phyloP scores from a whole-genome alignment of 1,140 invertebrate genomes.

The Drosophila rufa region DNA sequence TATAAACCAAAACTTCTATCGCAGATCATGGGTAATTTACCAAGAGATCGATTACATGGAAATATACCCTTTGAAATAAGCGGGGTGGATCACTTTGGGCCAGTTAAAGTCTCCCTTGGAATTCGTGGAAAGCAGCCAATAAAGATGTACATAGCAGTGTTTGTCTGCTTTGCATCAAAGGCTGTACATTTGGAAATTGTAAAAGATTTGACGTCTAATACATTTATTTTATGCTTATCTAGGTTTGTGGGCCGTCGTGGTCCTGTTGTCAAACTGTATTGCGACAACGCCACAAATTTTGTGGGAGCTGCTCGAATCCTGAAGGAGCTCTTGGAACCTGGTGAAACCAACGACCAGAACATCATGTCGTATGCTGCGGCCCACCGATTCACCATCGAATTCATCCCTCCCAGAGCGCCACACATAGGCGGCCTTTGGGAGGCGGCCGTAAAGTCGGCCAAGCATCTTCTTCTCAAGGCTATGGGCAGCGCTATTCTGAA shows the following conservation, averaged over 20 bases:
- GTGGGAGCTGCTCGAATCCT: neutral
- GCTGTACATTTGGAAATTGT: too few relatives aligned
- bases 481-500: too few relatives aligned
- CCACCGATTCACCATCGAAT: neutral
- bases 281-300: slow-evolving; percentile 4
- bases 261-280: neutral
- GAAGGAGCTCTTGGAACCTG: neutral
- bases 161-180: neutral
- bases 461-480: too few relatives aligned
- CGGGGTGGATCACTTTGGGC: too few relatives aligned
- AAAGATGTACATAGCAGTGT: neutral
- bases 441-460: too few relatives aligned
- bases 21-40: neutral
- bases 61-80: too few relatives aligned
- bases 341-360: neutral
- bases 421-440: too few relatives aligned
- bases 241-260: neutral
- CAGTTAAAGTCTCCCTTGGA: neutral
- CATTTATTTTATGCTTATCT: slow-evolving; percentile 11
- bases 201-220: too few relatives aligned
- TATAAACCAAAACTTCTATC: neutral
- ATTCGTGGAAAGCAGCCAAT: neutral
- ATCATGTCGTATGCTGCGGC: neutral
- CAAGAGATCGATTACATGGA: neutral
- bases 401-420: too few relatives aligned